Conservation (phyloP, 2,113 vertebrate species). For the Hyaena hyaena region DNA sequence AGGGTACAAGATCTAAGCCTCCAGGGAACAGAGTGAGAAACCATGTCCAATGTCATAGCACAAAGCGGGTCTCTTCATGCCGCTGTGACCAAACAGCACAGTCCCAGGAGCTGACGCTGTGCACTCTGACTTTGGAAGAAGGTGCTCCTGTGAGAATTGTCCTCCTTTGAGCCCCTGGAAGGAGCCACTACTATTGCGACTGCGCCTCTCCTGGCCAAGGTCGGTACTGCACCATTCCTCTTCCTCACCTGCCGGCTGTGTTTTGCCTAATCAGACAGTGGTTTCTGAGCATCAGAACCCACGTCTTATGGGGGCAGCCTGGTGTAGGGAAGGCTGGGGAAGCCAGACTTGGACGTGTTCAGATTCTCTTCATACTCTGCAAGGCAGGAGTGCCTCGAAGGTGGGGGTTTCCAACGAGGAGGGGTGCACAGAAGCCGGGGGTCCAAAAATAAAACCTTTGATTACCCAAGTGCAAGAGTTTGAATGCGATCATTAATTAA, state of each 20-base stretch:
- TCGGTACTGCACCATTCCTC: fast-evolving
- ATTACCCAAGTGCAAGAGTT: background rate
- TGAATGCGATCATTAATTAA: background rate
- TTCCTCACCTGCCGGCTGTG: background rate
- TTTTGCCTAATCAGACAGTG: background rate
- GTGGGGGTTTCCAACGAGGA: background rate
- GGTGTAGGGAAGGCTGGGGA: background rate
- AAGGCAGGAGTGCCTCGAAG: background rate
- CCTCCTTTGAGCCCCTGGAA: background rate
- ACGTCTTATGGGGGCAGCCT: fast-evolving
- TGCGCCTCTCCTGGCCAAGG: fast-evolving
- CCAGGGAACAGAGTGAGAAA: background rate
- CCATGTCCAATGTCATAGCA: background rate
- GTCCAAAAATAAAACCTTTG: background rate
- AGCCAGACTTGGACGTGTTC: background rate
- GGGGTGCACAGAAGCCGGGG: background rate
- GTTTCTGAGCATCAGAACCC: background rate
- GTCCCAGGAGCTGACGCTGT: fast-evolving
- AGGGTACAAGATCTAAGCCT: background rate
- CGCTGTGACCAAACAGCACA: background rate
- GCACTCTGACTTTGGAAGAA: fast-evolving
- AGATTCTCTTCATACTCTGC: background rate
- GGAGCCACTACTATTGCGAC: fast-evolving
- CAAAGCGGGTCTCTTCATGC: no score
- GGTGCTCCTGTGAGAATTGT: background rate